Evolutionary conservation across 2,797 vertebrate genomes (phyloP).

Genomic region (Bovichtus diacanthus): DNA sequence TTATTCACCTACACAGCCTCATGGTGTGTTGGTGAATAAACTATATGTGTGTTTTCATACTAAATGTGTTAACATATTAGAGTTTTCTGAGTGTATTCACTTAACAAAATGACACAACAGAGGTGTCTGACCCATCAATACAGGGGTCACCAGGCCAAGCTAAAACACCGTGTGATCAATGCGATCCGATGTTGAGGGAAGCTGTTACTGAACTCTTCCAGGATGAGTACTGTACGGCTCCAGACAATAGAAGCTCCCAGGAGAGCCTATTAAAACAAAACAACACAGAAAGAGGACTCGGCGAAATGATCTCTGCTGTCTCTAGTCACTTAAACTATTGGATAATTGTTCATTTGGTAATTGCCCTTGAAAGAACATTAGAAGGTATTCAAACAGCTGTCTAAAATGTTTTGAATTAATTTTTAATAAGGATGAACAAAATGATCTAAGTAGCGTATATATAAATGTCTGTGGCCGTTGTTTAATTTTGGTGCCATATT

Average conservation of each 20-base stretch:
- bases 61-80: not conserved
- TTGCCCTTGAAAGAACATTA: not conserved
- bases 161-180: constrained; percentile 56
- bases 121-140: constrained; percentile 48
- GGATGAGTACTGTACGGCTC: constrained; percentile 34
- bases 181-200: constrained; percentile 40
- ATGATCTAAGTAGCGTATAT: not conserved
- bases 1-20: constrained; percentile 2
- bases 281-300: not conserved
- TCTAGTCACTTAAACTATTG: not conserved
- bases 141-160: constrained; percentile 44
- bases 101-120: constrained; percentile 34
- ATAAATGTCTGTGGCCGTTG: not conserved
- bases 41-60: not conserved
- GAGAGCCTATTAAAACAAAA: constrained; percentile 11
- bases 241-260: constrained; percentile 10
- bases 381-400: not conserved
- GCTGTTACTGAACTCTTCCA: constrained; percentile 36
- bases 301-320: not conserved
- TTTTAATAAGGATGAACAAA: not conserved
- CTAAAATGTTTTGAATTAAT: not conserved
- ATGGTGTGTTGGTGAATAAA: not conserved
- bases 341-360: constrained; percentile 4
- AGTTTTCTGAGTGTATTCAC: constrained; percentile 5
- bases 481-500: constrained; percentile 3